Conservation (phyloP, 2,888 invertebrate genomes). For the Plagodis pulveraria region DNA sequence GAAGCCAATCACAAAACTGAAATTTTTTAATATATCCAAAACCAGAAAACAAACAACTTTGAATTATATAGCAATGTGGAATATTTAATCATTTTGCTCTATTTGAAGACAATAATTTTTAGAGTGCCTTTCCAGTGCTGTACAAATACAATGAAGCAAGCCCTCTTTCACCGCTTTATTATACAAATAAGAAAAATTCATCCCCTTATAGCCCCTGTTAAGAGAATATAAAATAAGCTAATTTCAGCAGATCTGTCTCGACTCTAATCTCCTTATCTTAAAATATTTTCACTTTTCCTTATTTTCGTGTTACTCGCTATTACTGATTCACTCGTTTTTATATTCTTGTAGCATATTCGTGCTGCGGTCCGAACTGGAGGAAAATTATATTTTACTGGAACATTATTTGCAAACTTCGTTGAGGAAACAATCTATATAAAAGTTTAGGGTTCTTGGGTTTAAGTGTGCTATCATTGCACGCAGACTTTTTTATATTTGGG, state of each 20-base stretch:
- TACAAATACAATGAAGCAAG: no score
- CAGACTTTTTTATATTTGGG: constrained; percentile 17
- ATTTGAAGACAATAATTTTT: no score
- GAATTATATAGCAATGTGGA: no score
- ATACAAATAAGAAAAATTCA: no score
- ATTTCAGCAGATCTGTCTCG: background rate
- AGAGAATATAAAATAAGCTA: background rate
- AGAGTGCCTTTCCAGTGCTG: no score
- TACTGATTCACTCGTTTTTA: constrained; percentile 23
- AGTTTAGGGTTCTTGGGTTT: constrained; percentile 30
- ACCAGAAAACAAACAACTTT: no score
- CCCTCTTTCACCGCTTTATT: no score
- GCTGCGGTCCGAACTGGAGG: constrained; percentile 18
- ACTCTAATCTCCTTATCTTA: background rate
- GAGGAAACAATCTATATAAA: constrained; percentile 39
- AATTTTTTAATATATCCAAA: no score
- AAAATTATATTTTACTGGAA: constrained; percentile 24
- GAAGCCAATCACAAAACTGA: no score
- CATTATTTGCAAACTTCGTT: constrained; percentile 32
- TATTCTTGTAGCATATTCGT: constrained; percentile 23
- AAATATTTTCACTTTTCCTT: constrained; percentile 15
- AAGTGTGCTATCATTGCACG: constrained; percentile 37
- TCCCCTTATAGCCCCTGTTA: no score
- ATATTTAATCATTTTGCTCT: no score
- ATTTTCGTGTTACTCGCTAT: constrained; percentile 16